Base-by-base conservation (phyloP, 2,888 invertebrate species). In the Lingula anatina region DNA sequence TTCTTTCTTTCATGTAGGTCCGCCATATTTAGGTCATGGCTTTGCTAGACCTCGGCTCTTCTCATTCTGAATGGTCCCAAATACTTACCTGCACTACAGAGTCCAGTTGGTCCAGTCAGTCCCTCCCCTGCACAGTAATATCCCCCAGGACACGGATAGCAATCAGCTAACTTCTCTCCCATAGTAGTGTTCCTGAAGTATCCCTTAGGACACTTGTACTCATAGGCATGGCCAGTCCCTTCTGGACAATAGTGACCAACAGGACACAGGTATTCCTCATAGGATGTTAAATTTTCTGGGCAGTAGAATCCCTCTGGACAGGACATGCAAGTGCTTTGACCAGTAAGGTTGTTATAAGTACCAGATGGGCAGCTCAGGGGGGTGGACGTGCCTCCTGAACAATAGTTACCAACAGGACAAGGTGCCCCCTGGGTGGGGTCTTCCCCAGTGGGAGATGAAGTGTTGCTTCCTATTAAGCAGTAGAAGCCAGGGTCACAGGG, bases 211-310 rank as follows among this genome's bases (percentile, higher is more conserved):
- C n/a, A n/a, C n/a, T n/a, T n/a, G n/a, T n/a, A n/a, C n/a, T n/a
- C n/a, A 12, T 52, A 55, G 23, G 45, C 42, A 37, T 56, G 50
- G 27, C 50, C 49, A 55, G 70, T 73, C 23, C 59, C 54, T 23
- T 55, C 55, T 26, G 66, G 67, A 55, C 73, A 74, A 54, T 62
- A 74, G 44, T 60, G 54, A 9, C 73, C 73, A 1, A 51, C 54
- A 24, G 73, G 73, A 50, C 73, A 74, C 49, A 71, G 65, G 47
- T n/a, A n/a, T n/a, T n/a, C n/a, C n/a, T n/a, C n/a, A n/a, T n/a
- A n/a, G n/a, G n/a, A n/a, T n/a, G 57, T 60, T 65, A 64, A 60
- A 37, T 65, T 66, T 44, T 55, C 59, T 21, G 57, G 59, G 28
- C 66, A 66, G 53, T 53, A 64, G 43, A 54, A 65, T 20, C 64